These are phyloP conservation scores for Hirudinaria manillensis DNA, from an alignment of 2,888 invertebrate genomes.

Conservation along the genomic window DNA sequence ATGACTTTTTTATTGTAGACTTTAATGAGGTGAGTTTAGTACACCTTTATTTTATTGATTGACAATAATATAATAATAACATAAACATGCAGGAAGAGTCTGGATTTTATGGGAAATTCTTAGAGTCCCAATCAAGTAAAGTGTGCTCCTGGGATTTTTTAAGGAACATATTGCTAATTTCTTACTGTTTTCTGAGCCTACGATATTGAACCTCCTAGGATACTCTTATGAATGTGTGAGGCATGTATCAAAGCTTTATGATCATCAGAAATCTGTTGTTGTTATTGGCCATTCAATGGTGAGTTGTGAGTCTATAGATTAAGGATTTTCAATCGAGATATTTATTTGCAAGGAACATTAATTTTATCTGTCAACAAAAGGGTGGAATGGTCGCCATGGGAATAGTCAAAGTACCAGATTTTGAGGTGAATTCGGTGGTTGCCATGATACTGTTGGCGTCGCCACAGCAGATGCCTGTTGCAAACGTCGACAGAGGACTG, in stretches of 20 bases:
- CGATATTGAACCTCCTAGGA: too few species aligned
- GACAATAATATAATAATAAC: not conserved
- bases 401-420: not conserved
- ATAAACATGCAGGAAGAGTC: not conserved
- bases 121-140: slow-evolving; percentile 1
- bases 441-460: not conserved
- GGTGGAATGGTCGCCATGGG: slow-evolving; percentile 10
- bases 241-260: not conserved
- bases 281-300: slow-evolving; percentile 12
- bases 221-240: not conserved
- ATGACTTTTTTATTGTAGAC: too few species aligned
- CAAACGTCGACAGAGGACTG: not conserved
- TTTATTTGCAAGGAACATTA: too few species aligned
- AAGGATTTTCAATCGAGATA: too few species aligned
- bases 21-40: too few species aligned
- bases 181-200: slow-evolving; percentile 1
- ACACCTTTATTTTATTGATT: too few species aligned
- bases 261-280: not conserved
- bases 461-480: not conserved
- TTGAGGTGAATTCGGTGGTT: not conserved
- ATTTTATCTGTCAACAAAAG: not conserved
- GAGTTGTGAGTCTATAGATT: not conserved
- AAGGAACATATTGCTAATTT: not conserved
- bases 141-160: not conserved
- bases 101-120: slow-evolving; percentile 1